Percentiles rank a stretch among this genome's conserved stretches.
Evolutionary conservation across 1,140 invertebrate genomes (phyloP).

Genomic region (Aphidius gifuensis): DNA sequence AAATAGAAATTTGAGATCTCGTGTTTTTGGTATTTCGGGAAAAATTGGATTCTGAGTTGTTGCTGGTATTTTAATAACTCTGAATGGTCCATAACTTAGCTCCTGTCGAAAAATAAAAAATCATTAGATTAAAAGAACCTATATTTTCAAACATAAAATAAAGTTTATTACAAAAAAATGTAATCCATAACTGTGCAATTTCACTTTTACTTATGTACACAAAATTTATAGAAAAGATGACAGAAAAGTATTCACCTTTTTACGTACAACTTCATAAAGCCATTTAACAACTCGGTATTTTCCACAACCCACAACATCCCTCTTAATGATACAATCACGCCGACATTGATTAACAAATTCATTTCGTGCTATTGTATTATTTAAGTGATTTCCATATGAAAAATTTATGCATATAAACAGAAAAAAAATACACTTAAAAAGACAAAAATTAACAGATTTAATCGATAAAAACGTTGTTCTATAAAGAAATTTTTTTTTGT

Average conservation of each 20-base stretch:
- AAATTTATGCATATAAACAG: constrained; percentile 17
- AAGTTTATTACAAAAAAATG: not conserved
- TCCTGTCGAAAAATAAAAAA: constrained; percentile 35
- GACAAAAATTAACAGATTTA: too few relatives aligned
- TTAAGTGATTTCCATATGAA: constrained; percentile 5
- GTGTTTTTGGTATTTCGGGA: constrained; percentile 38
- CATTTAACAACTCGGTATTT: constrained; percentile 40
- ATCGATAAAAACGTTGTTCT: too few relatives aligned
- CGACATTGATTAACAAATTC: constrained; percentile 45
- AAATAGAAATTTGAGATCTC: constrained; percentile 35
- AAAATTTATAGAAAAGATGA: not conserved
- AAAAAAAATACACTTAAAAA: constrained; percentile 20
- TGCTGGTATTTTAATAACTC: constrained; percentile 45
- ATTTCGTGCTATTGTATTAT: constrained; percentile 29
- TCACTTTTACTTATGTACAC: not conserved
- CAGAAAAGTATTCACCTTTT: constrained; percentile 37
- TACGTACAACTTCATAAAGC: constrained; percentile 35
- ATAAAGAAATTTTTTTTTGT: too few relatives aligned
- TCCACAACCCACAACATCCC: constrained; percentile 35
- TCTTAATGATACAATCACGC: constrained; percentile 39
- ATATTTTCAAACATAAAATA: not conserved
- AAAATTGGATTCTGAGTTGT: constrained; percentile 34
- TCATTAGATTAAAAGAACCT: constrained; percentile 13
- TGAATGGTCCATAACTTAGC: constrained; percentile 47
- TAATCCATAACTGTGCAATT: not conserved